phyloP scores from a whole-genome alignment of 2,797 vertebrate species.

The Philypnodon macrostomus region DNA sequence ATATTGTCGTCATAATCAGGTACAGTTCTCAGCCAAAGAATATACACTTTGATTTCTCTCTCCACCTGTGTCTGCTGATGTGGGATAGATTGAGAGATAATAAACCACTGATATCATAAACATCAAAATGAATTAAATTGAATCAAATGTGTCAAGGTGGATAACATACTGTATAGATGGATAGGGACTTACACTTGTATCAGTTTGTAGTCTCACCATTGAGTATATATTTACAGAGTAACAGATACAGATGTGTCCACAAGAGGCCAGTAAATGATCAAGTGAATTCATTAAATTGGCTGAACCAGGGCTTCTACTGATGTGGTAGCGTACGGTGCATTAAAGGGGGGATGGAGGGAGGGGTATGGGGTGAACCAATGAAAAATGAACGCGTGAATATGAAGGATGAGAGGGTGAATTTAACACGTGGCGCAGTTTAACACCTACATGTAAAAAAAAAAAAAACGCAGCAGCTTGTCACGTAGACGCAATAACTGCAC shows the following conservation, averaged over 20 bases:
- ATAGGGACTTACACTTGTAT: background rate
- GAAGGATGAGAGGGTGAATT: conserved; percentile 9
- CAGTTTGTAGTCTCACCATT: too few species aligned
- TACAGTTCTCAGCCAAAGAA: too few species aligned
- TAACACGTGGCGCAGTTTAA: conserved; percentile 7
- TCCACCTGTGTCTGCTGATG: too few species aligned
- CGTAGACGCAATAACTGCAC: background rate
- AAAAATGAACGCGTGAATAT: conserved; percentile 14
- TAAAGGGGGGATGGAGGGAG: background rate
- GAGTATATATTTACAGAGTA: too few species aligned
- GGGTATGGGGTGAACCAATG: conserved; percentile 15
- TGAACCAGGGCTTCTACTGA: conserved; percentile 27
- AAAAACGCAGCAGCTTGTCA: background rate
- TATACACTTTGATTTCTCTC: too few species aligned
- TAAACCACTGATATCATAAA: too few species aligned
- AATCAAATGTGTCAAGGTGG: too few species aligned
- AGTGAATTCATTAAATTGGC: background rate
- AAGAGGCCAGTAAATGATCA: background rate
- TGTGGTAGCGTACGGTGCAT: conserved; percentile 20
- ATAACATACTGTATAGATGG: too few species aligned
- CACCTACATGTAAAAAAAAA: background rate
- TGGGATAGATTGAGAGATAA: too few species aligned
- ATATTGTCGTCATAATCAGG: too few species aligned
- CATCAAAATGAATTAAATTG: too few species aligned
- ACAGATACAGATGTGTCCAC: background rate